phyloP scores from a whole-genome alignment of 37 sponge, comb jelly and placozoan species.

The Halichondria panicea region DNA sequence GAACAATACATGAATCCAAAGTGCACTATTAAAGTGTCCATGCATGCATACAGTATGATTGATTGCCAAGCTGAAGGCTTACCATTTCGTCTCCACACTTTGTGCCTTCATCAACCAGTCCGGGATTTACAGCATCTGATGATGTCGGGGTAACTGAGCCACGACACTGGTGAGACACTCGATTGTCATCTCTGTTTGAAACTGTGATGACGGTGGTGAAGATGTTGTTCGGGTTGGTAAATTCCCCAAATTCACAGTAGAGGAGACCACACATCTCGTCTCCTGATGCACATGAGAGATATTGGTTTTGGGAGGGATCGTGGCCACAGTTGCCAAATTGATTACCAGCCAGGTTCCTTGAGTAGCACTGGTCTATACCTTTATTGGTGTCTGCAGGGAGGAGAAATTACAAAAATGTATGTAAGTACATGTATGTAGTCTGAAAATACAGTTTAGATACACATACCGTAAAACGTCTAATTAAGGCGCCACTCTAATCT shows the following conservation, averaged over 20 bases:
- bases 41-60: not conserved
- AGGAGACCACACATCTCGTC: slow-evolving; percentile 58
- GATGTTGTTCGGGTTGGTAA: not conserved
- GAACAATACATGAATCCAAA: not conserved
- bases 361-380: slow-evolving; percentile 10
- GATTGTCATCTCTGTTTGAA: not conserved
- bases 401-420: too few species aligned
- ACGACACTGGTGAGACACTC: not conserved
- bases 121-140: slow-evolving; percentile 38
- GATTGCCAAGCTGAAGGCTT: not conserved
- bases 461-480: too few species aligned
- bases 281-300: slow-evolving; percentile 41
- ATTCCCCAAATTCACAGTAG: slow-evolving; percentile 21
- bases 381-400: slow-evolving; percentile 6
- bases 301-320: not conserved
- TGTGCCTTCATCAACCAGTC: slow-evolving; percentile 59
- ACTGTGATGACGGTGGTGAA: not conserved
- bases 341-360: slow-evolving; percentile 21
- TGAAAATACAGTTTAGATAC: too few species aligned
- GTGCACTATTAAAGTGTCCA: not conserved
- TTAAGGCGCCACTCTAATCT: too few species aligned
- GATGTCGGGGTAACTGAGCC: slow-evolving; percentile 29
- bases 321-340: slow-evolving; percentile 68
- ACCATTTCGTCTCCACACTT: slow-evolving; percentile 49
- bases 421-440: too few species aligned